phyloP scores from a whole-genome alignment of 1,140 invertebrate genomes.

The Calosoma granatense region DNA sequence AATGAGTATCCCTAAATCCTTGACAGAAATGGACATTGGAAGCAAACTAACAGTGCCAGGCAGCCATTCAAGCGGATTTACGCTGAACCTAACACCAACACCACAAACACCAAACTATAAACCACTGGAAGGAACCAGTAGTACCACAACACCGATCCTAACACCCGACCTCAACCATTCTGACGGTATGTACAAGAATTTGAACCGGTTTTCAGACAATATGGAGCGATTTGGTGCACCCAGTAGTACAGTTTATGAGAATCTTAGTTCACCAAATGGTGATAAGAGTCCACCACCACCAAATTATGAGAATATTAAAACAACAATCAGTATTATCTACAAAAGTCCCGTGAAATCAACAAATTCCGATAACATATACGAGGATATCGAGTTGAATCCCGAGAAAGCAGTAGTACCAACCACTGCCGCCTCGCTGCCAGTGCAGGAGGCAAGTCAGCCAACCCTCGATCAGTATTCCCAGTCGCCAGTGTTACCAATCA shows the following conservation, averaged over 20 bases:
- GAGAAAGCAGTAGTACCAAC: conserved; percentile 40
- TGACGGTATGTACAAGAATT: conserved; percentile 38
- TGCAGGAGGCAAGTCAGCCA: conserved; percentile 43
- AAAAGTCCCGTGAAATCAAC: conserved; percentile 27
- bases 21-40: conserved; percentile 25
- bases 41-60: neutral
- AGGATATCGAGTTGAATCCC: conserved; percentile 42
- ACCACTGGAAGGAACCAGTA: conserved; percentile 26
- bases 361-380: conserved; percentile 36
- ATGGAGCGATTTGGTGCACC: conserved; percentile 25
- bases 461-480: conserved; percentile 9
- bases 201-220: conserved; percentile 36
- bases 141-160: conserved; percentile 22
- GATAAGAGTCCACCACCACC: conserved; percentile 30
- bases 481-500: neutral
- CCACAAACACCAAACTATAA: conserved; percentile 29
- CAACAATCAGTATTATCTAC: conserved; percentile 59
- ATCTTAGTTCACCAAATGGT: neutral
- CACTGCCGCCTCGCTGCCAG: conserved; percentile 39
- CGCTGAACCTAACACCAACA: conserved; percentile 22
- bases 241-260: conserved; percentile 13
- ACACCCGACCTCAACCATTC: conserved; percentile 17
- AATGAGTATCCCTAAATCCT: conserved; percentile 23
- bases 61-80: neutral
- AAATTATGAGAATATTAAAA: conserved; percentile 35